Evolutionary conservation across 2,888 invertebrate species (phyloP).

Genomic region (Coelogynopora nodosa): DNA sequence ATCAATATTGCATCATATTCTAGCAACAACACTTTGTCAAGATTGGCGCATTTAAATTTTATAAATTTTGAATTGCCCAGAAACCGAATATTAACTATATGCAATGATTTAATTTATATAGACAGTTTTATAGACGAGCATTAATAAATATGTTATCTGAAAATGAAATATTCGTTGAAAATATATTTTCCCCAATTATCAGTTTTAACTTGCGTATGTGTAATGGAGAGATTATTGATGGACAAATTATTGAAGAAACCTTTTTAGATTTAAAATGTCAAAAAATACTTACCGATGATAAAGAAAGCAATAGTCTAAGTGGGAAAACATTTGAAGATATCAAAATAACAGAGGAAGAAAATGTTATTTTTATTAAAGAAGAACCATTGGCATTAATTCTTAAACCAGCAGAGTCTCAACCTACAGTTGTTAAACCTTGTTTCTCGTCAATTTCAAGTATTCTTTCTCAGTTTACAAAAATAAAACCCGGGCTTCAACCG

Average conservation of each 20-base stretch:
- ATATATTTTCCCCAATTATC: background rate
- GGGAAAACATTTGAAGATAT: too few relatives aligned
- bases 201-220: background rate
- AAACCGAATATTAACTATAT: background rate
- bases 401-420: background rate
- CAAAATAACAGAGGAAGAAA: background rate
- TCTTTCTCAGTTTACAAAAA: too few relatives aligned
- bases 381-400: background rate
- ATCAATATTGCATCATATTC: too few relatives aligned
- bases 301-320: too few relatives aligned
- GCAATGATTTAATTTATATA: background rate
- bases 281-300: background rate
- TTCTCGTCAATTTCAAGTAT: too few relatives aligned
- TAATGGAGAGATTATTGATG: background rate
- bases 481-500: too few relatives aligned
- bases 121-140: background rate
- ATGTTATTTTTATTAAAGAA: background rate
- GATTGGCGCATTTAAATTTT: slow-evolving; percentile 22
- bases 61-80: background rate
- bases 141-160: background rate
- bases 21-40: too few relatives aligned
- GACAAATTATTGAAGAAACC: slow-evolving; percentile 11
- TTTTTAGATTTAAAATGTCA: background rate
- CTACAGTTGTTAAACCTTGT: background rate
- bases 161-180: background rate